Evolutionary conservation across 2,113 vertebrate genomes (phyloP).

Genomic region (Otis tarda): DNA sequence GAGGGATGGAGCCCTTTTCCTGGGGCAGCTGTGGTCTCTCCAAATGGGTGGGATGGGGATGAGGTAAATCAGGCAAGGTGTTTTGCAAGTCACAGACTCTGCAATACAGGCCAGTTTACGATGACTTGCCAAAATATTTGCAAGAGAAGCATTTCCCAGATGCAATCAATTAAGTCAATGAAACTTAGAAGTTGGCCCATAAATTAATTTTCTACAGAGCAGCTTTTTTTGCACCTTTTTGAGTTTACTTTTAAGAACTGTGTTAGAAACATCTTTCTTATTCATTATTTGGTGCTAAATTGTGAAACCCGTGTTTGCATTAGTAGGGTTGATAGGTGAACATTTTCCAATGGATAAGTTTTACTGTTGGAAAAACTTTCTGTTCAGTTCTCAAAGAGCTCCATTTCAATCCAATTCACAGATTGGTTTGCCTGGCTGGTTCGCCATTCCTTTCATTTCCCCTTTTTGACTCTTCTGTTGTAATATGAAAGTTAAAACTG

Average conservation of each 20-base stretch:
- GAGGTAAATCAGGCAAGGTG: neutral
- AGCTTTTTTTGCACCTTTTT: neutral
- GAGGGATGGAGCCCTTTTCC: neutral
- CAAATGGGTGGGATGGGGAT: rapidly evolving
- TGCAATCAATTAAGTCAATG: neutral
- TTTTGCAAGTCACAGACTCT: neutral
- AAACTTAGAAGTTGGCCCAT: neutral
- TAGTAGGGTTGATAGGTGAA: neutral
- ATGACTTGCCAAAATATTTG: slow-evolving; percentile 18
- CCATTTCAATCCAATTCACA: neutral
- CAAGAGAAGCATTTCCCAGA: neutral
- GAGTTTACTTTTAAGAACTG: neutral
- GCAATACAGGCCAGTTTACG: neutral
- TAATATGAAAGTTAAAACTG: neutral
- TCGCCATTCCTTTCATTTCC: neutral
- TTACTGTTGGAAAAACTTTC: neutral
- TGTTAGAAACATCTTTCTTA: neutral
- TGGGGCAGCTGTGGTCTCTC: neutral
- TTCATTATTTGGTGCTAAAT: neutral
- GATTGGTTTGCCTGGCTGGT: neutral
- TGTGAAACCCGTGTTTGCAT: neutral
- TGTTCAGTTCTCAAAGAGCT: neutral
- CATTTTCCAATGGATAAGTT: neutral
- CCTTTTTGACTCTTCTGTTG: neutral
- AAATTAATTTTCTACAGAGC: neutral